A percentile compares a stretch with the other conserved stretches of the same genome.
phyloP scores from a whole-genome alignment of 2,888 invertebrate genomes.

The Pegoplata infirma region DNA sequence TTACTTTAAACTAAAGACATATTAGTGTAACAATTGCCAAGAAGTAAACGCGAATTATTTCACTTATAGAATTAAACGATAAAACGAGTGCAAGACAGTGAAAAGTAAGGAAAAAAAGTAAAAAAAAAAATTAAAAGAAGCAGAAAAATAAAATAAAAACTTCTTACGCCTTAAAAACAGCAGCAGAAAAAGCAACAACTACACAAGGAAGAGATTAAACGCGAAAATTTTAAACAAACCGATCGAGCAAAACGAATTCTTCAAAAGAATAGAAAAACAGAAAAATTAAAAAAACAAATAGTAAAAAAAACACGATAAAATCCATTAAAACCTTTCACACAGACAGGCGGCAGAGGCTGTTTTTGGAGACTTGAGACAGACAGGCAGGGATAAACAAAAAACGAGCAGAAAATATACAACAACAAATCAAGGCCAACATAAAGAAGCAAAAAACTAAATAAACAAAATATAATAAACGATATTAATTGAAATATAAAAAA shows the following conservation, averaged over 20 bases:
- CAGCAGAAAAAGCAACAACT: conserved; percentile 60
- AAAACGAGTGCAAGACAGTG: conserved; percentile 55
- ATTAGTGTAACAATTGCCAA: conserved; percentile 58
- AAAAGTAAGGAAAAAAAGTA: conserved; percentile 60
- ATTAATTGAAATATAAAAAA: conserved; percentile 58
- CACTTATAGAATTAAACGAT: conserved; percentile 51
- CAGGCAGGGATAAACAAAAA: conserved; percentile 23
- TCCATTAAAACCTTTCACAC: conserved; percentile 56
- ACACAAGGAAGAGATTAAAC: conserved; percentile 57
- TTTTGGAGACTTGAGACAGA: conserved; percentile 58
- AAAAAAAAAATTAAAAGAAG: conserved; percentile 52
- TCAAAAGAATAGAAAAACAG: too few relatives aligned
- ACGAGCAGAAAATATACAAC: conserved; percentile 28
- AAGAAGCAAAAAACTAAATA: conserved; percentile 37
- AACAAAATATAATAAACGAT: conserved; percentile 55
- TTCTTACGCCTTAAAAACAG: conserved; percentile 67
- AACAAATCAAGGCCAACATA: conserved; percentile 49
- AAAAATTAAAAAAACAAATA: conserved; percentile 40
- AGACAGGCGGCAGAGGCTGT: conserved; percentile 45
- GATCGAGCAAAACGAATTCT: conserved; percentile 57
- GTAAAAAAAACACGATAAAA: conserved; percentile 57
- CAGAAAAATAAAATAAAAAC: conserved; percentile 63
- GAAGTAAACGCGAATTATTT: conserved; percentile 47
- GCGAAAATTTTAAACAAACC: conserved; percentile 48
- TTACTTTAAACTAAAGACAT: conserved; percentile 53